Conservation (phyloP, 2,113 vertebrate species). For the Nothobranchius furzeri region DNA sequence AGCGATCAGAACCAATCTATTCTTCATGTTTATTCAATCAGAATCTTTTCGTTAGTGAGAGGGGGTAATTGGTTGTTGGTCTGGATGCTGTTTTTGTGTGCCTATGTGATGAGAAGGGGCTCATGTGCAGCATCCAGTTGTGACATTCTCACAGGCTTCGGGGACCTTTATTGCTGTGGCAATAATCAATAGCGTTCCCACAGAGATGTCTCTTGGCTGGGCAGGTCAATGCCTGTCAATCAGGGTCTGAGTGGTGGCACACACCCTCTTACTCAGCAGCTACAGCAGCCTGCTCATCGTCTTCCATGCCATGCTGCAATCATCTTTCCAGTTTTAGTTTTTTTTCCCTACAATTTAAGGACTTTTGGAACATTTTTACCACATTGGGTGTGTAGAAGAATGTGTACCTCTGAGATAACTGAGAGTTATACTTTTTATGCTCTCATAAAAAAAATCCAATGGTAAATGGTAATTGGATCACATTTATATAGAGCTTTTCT, state of each 20-base stretch:
- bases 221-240: constrained; percentile 81
- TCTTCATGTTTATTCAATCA: constrained; percentile 18
- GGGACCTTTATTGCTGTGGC: constrained; percentile 76
- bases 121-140: constrained; percentile 54
- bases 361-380: background rate
- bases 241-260: constrained; percentile 61
- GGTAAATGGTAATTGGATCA: no score
- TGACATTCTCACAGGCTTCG: constrained; percentile 75
- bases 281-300: constrained; percentile 24
- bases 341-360: constrained; percentile 2
- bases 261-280: constrained; percentile 78
- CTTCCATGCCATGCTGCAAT: constrained; percentile 22
- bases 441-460: no score
- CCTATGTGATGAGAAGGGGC: constrained; percentile 40
- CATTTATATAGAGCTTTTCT: no score
- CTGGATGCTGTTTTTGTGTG: constrained; percentile 36
- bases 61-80: constrained; percentile 28
- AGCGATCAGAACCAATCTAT: background rate
- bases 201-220: constrained; percentile 72
- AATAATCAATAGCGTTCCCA: constrained; percentile 79
- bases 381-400: background rate
- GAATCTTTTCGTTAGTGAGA: constrained; percentile 24
- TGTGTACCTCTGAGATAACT: no score
- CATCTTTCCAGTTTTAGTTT: constrained; percentile 15
- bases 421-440: no score